Conservation (phyloP, 2,888 invertebrate species). For the Lasioglossum lativentre region DNA sequence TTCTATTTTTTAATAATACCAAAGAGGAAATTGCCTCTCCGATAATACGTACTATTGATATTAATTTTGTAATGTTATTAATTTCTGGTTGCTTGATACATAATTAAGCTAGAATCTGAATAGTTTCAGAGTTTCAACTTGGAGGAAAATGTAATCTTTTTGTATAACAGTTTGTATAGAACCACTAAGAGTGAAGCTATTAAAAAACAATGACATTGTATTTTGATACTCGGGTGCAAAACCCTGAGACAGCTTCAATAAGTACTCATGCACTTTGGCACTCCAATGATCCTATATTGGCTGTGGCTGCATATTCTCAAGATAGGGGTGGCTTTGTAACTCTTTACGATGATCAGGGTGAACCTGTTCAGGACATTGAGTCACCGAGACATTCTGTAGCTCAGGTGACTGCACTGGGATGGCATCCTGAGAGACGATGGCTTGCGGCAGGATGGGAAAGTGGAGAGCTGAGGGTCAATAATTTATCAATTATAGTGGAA, state of each 20-base stretch:
- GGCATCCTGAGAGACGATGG: slow-evolving; percentile 95
- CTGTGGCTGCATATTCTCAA: slow-evolving; percentile 94
- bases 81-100: not conserved
- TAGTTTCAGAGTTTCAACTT: slow-evolving; percentile 14
- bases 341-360: slow-evolving; percentile 95
- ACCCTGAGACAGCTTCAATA: slow-evolving; percentile 90
- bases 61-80: not conserved
- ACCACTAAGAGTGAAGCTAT: not conserved
- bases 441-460: slow-evolving; percentile 96
- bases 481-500: not conserved
- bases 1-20: not conserved
- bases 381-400: slow-evolving; percentile 91
- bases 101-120: not conserved
- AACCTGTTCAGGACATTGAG: slow-evolving; percentile 90
- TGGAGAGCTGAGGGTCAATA: slow-evolving; percentile 92
- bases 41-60: not conserved
- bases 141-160: not conserved
- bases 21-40: not conserved
- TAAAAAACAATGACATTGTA: slow-evolving; percentile 90
- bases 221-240: slow-evolving; percentile 93
- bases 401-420: slow-evolving; percentile 92
- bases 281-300: slow-evolving; percentile 91
- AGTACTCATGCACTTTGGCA: slow-evolving; percentile 95
- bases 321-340: slow-evolving; percentile 95
- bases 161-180: not conserved